Conservation (phyloP, 1,140 invertebrate species). For the Drosophila mayri region DNA sequence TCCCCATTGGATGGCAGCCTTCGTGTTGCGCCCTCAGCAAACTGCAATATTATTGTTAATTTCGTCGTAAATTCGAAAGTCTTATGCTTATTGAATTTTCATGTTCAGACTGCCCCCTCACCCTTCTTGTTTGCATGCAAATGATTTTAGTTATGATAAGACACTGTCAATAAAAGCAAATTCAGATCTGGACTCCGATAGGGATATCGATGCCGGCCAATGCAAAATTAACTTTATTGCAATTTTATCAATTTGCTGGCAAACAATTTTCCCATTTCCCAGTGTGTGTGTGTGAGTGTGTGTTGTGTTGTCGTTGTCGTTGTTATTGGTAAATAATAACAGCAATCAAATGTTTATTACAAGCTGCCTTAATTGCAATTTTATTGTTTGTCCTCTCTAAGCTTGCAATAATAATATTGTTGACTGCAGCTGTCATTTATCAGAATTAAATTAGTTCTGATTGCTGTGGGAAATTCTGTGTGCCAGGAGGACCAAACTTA, state of each 20-base stretch:
- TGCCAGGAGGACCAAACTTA: background rate
- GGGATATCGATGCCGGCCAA: slow-evolving; percentile 17
- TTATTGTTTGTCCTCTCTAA: slow-evolving; percentile 56
- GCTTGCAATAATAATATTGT: slow-evolving; percentile 44
- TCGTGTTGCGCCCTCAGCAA: slow-evolving; percentile 62
- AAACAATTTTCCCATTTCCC: slow-evolving; percentile 29
- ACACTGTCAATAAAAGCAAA: slow-evolving; percentile 71
- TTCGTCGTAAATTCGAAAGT: slow-evolving; percentile 82
- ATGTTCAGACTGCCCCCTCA: slow-evolving; percentile 47
- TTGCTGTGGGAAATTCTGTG: slow-evolving; percentile 45
- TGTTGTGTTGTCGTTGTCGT: slow-evolving; percentile 28
- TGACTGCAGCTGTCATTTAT: slow-evolving; percentile 60
- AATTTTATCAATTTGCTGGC: slow-evolving; percentile 64
- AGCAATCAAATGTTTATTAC: slow-evolving; percentile 69
- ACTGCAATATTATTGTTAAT: slow-evolving; percentile 82
- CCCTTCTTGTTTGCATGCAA: slow-evolving; percentile 54
- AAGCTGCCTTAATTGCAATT: slow-evolving; percentile 54
- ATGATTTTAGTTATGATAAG: slow-evolving; percentile 76
- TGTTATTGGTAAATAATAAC: slow-evolving; percentile 61
- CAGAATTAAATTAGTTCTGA: slow-evolving; percentile 57
- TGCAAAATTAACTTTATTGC: slow-evolving; percentile 66
- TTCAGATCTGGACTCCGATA: slow-evolving; percentile 27
- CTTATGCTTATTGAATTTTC: slow-evolving; percentile 84
- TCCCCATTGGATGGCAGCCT: slow-evolving; percentile 38
- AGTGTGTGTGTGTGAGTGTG: slow-evolving; percentile 11